phyloP scores from a whole-genome alignment of 2,888 invertebrate species.

The Tholera decimalis region DNA sequence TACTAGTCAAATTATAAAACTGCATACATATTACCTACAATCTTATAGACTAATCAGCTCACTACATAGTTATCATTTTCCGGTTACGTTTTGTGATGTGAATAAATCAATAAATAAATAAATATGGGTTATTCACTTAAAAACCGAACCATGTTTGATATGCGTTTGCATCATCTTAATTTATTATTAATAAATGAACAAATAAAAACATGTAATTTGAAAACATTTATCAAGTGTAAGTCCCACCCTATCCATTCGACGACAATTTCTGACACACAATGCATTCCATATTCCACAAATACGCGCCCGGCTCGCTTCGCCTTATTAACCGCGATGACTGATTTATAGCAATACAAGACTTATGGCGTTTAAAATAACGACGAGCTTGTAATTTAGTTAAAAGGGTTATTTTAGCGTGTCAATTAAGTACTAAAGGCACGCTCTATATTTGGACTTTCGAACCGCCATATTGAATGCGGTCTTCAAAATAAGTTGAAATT shows the following conservation, averaged over 20 bases:
- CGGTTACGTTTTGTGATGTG: too few relatives aligned
- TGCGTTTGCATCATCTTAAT: too few relatives aligned
- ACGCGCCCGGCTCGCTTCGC: conserved; percentile 61
- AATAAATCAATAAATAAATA: too few relatives aligned
- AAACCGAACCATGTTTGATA: too few relatives aligned
- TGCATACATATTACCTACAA: too few relatives aligned
- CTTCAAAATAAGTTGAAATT: conserved; percentile 30
- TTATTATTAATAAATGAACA: too few relatives aligned
- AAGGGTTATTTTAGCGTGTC: conserved; percentile 67
- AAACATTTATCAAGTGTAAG: background rate
- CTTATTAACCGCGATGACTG: conserved; percentile 76
- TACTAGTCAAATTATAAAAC: too few relatives aligned
- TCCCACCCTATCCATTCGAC: background rate
- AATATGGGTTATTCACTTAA: too few relatives aligned
- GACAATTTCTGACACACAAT: conserved; percentile 11
- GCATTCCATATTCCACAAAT: conserved; percentile 50
- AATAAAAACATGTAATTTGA: too few relatives aligned
- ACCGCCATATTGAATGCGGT: conserved; percentile 47
- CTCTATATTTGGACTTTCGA: conserved; percentile 47
- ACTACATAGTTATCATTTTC: too few relatives aligned
- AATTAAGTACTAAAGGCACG: conserved; percentile 59
- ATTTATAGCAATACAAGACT: conserved; percentile 77
- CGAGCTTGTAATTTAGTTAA: conserved; percentile 58
- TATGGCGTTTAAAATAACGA: conserved; percentile 72
- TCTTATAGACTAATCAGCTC: too few relatives aligned